These are phyloP conservation scores for Gopherus flavomarginatus DNA, from an alignment of 2,113 vertebrate species.

Conservation along the genomic window DNA sequence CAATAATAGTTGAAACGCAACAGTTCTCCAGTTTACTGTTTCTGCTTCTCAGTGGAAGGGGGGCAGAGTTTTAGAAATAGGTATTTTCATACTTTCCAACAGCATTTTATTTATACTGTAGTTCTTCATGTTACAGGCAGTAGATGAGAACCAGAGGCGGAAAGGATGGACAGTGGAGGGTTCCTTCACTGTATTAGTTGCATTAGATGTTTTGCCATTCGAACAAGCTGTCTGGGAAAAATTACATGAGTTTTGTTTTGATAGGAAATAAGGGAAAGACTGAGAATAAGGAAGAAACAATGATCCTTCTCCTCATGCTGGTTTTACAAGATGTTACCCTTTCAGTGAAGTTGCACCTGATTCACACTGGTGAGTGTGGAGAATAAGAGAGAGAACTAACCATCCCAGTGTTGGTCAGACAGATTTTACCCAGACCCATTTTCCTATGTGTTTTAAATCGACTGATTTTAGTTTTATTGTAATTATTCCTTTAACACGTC, in stretches of 20 bases:
- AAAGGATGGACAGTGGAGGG: not conserved
- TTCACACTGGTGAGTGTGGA: not conserved
- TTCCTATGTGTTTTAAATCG: not conserved
- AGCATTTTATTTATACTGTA: not conserved
- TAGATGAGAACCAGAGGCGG: not conserved
- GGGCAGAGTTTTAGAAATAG: not conserved
- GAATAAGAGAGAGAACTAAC: not conserved
- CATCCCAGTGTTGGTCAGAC: accelerated
- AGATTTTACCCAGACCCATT: not conserved
- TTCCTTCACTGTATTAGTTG: not conserved
- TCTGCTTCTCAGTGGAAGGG: not conserved
- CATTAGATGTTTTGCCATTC: not conserved
- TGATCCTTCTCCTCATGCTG: not conserved
- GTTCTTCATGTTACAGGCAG: not conserved
- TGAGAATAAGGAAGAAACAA: not conserved
- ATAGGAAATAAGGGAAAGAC: not conserved
- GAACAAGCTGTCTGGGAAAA: not conserved
- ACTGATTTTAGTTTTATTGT: not conserved
- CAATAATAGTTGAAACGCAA: not conserved
- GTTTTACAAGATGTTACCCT: not conserved
- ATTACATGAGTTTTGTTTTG: not conserved
- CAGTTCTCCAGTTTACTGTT: not conserved
- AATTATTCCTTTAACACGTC: accelerated
- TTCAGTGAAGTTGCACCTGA: not conserved
- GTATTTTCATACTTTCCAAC: not conserved